phyloP scores from a whole-genome alignment of 2,797 vertebrate species.

The Trichosurus vulpecula region DNA sequence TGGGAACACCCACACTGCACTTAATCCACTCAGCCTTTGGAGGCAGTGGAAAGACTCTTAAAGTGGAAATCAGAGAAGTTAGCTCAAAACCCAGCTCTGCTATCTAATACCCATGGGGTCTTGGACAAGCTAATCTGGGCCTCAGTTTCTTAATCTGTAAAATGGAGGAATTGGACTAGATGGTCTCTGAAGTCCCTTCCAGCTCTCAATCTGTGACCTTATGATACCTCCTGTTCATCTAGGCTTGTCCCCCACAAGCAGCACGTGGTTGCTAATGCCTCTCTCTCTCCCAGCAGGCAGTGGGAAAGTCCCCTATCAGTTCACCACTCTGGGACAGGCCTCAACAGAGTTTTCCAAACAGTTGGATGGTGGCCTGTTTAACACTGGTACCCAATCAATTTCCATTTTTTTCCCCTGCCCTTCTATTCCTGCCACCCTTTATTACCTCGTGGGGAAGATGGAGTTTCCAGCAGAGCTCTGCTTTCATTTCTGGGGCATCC shows the following conservation, averaged over 20 bases:
- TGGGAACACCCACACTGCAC: too few relatives aligned
- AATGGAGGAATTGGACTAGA: neutral
- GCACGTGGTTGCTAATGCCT: slow-evolving; percentile 64
- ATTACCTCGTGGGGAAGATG: slow-evolving; percentile 6
- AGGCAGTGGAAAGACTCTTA: neutral
- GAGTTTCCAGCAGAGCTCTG: neutral
- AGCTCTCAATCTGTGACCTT: neutral
- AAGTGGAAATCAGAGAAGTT: neutral
- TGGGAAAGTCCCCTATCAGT: slow-evolving; percentile 85
- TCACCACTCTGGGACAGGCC: slow-evolving; percentile 86
- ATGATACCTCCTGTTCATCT: neutral
- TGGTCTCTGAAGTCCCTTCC: neutral
- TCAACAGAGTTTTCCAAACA: slow-evolving; percentile 86
- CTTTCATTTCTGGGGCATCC: slow-evolving; percentile 42
- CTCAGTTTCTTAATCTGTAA: neutral
- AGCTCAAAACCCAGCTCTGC: neutral
- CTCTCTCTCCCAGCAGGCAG: slow-evolving; percentile 85
- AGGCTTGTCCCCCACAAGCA: neutral
- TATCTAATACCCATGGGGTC: neutral
- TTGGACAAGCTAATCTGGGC: neutral
- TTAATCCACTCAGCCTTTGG: neutral
- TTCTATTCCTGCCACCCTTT: slow-evolving; percentile 22
- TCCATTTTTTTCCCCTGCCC: neutral
- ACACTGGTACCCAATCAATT: slow-evolving; percentile 81
- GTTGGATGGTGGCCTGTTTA: slow-evolving; percentile 83